Conservation (phyloP, 2,797 vertebrate species). For the Melanitta fusca region DNA sequence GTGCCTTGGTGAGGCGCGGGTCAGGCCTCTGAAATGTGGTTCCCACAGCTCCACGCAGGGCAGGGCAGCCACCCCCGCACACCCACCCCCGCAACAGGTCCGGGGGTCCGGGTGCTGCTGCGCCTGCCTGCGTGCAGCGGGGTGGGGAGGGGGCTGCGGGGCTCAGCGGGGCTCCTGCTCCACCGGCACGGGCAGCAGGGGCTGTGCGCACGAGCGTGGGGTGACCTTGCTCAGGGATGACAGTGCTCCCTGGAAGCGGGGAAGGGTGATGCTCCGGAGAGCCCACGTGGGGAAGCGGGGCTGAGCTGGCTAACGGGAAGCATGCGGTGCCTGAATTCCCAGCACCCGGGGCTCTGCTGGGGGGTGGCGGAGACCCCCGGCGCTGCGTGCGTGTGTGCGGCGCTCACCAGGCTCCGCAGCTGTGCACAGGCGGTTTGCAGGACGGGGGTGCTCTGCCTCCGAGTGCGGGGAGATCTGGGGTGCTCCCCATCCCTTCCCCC, state of each 20-base stretch:
- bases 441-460: neutral
- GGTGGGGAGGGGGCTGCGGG: neutral
- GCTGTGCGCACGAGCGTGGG: neutral
- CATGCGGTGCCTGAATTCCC: neutral
- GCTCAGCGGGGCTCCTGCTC: neutral
- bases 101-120: neutral
- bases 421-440: neutral
- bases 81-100: neutral
- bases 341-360: neutral
- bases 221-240: slow-evolving; percentile 53
- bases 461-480: neutral
- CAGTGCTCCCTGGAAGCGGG: slow-evolving; percentile 1
- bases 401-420: neutral
- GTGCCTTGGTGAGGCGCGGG: slow-evolving; percentile 10
- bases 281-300: neutral
- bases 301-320: neutral
- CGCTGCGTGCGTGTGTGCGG: neutral
- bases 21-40: neutral
- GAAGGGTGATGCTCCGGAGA: slow-evolving; percentile 7
- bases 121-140: accelerated
- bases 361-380: neutral
- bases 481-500: neutral
- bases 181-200: neutral
- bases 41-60: accelerated
- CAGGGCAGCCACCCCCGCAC: neutral